Base-by-base conservation (phyloP, 2,888 invertebrate species). In the Tetragonisca angustula region DNA sequence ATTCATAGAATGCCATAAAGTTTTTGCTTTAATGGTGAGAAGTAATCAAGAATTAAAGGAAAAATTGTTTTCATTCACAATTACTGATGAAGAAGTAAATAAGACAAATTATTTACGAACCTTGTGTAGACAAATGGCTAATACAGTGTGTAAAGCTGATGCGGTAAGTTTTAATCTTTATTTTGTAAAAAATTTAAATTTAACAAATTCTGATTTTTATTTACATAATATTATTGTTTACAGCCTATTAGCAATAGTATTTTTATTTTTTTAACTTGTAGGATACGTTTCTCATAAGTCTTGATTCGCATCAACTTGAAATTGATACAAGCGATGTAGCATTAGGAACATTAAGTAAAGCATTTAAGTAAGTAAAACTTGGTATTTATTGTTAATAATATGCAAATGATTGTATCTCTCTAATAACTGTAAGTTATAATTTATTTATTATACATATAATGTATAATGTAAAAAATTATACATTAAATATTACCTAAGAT, bases 111-210 rank as follows among this genome's bases (percentile, higher is more conserved):
- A 98, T 95, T 96, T 99, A 90, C 96, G 97, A 88, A 97, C 96
- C 85, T 95, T 99, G 86, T 98, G 98, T 93, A 96, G 98, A 93
- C 98, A 98, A 94, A 97, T 98, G 96, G 98, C 98, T 67, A 98
- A 98, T 93, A 98, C 98, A 88, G 97, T 98, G 90, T 99, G 98
- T 95, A 97, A 98, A 94, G 97, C 98, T 89, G 98, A 99, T 96
- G 97, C 98, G 93, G 98, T 98, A 95, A 96, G 97, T 95, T 87
- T n/a, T n/a, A 70, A 36, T 74, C 36, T 71, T 67, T 43, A 56
- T 32, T 64, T 61, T n/a, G 52, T 61, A 56, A 15, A 36, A 56
- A 21, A 1, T 32, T 61, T 54, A 54, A 74, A 65, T 32, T 76
- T 36, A 11, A 74, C 43, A 62, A 49, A 64, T 59, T 67, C 70